Conservation (phyloP, 2,113 vertebrate genomes). For the Carollia perspicillata region DNA sequence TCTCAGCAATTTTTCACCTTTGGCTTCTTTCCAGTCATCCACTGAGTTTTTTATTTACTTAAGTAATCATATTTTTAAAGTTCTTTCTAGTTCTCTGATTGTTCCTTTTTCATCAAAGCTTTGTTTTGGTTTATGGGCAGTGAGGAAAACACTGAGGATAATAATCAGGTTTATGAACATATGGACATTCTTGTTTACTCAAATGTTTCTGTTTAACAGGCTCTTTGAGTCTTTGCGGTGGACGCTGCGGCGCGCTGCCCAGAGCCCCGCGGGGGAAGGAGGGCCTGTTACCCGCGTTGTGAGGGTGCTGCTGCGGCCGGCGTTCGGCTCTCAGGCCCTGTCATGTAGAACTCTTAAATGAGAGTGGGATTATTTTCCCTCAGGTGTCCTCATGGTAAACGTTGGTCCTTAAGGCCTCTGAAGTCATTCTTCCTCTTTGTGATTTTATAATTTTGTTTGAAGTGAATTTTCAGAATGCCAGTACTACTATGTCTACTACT, state of each 20-base stretch:
- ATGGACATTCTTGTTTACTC: background rate
- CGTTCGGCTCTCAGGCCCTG: background rate
- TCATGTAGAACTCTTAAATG: background rate
- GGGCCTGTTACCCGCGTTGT: background rate
- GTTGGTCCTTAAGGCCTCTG: background rate
- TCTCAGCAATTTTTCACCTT: background rate
- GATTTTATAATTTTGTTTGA: background rate
- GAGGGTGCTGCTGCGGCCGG: background rate
- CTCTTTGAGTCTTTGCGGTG: background rate
- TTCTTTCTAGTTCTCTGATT: background rate
- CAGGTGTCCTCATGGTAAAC: background rate
- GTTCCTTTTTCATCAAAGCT: background rate
- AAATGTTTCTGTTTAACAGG: background rate
- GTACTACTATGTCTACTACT: background rate
- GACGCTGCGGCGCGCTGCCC: background rate
- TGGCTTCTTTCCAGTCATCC: background rate
- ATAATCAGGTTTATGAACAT: background rate
- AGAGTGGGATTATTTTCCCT: background rate
- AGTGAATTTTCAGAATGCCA: background rate
- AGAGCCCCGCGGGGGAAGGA: background rate
- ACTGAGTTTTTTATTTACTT: background rate
- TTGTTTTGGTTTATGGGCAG: background rate
- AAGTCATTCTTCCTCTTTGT: background rate
- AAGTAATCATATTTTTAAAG: background rate
- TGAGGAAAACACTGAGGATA: background rate